Conservation (phyloP, 2,888 invertebrate genomes). For the Gandaritis pyraliata region DNA sequence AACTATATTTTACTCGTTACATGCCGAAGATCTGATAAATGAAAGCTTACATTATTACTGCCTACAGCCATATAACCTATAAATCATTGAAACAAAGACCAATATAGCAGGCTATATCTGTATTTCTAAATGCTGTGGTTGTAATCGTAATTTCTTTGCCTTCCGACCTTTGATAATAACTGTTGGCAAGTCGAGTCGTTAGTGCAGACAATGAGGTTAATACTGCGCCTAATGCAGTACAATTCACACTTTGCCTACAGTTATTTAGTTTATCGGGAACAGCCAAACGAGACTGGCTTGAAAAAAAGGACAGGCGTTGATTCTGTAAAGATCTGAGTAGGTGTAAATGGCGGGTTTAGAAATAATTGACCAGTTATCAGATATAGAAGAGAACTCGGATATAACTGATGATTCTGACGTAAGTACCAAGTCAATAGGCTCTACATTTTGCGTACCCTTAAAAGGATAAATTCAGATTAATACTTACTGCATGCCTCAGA, state of each 20-base stretch:
- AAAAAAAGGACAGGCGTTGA: slow-evolving; percentile 4
- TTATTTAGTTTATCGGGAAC: slow-evolving; percentile 36
- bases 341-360: slow-evolving; percentile 43
- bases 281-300: slow-evolving; percentile 17
- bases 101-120: slow-evolving; percentile 20
- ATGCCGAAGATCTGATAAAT: slow-evolving; percentile 2
- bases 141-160: slow-evolving; percentile 34
- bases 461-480: slow-evolving; percentile 48
- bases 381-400: slow-evolving; percentile 46
- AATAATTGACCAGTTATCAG: slow-evolving; percentile 23
- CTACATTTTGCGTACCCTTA: slow-evolving; percentile 24
- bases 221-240: slow-evolving; percentile 55
- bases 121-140: slow-evolving; percentile 22
- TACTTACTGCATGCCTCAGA: slow-evolving; percentile 54
- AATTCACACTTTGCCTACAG: slow-evolving; percentile 49
- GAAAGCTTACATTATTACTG: neutral
- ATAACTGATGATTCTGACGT: slow-evolving; percentile 62
- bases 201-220: slow-evolving; percentile 42
- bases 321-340: slow-evolving; percentile 9
- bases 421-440: slow-evolving; percentile 54
- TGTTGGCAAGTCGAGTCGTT: slow-evolving; percentile 25
- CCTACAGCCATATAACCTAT: neutral
- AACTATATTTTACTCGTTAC: neutral
- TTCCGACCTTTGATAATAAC: slow-evolving; percentile 27
- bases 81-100: slow-evolving; percentile 8